Evolutionary conservation across 1,140 invertebrate genomes (phyloP).

Genomic region (Bombus ignitus): DNA sequence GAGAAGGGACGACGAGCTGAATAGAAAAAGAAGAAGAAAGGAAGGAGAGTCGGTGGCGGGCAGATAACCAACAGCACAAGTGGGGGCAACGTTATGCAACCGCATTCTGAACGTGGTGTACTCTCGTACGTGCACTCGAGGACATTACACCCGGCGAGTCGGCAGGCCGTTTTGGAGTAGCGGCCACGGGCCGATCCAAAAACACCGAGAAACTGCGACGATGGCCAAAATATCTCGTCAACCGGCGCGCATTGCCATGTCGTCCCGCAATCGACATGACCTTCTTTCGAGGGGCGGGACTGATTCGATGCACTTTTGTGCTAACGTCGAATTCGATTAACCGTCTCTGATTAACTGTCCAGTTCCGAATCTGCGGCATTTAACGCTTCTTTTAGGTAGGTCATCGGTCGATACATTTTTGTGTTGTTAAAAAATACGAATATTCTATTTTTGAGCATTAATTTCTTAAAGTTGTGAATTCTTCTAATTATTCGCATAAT

Average conservation of each 20-base stretch:
- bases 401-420: too few relatives aligned
- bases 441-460: too few relatives aligned
- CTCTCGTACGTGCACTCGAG: conserved; percentile 62
- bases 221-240: conserved; percentile 40
- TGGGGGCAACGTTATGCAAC: conserved; percentile 63
- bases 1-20: not conserved
- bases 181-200: conserved; percentile 25
- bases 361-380: too few relatives aligned
- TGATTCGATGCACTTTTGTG: conserved; percentile 24
- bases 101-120: conserved; percentile 63
- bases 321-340: not conserved
- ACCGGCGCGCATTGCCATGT: not conserved
- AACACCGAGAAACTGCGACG: conserved; percentile 34
- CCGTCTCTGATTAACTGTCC: not conserved
- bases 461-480: too few relatives aligned
- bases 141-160: conserved; percentile 67
- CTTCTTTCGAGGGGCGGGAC: not conserved
- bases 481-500: too few relatives aligned
- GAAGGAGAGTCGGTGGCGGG: not conserved
- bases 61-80: not conserved
- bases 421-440: too few relatives aligned
- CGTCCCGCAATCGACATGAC: conserved; percentile 7
- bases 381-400: too few relatives aligned
- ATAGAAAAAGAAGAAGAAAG: conserved; percentile 1
- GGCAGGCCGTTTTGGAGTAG: conserved; percentile 30